Conservation (phyloP, 2,113 vertebrate genomes). For the Acanthisitta chloris region DNA sequence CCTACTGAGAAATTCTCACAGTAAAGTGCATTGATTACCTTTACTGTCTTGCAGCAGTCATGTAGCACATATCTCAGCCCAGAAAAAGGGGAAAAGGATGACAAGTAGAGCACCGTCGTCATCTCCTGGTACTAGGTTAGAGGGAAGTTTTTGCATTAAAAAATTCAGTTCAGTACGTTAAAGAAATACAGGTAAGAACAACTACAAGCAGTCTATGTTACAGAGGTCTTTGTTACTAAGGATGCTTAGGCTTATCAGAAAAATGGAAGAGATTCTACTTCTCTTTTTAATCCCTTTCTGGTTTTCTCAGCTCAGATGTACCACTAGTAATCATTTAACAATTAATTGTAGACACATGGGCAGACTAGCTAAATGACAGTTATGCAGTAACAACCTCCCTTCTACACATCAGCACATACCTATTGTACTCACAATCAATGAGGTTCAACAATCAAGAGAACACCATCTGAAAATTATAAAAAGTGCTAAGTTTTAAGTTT, state of each 20-base stretch:
- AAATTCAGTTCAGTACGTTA: neutral
- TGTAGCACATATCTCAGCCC: neutral
- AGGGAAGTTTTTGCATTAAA: neutral
- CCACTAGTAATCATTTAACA: neutral
- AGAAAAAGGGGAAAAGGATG: neutral
- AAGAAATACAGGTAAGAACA: neutral
- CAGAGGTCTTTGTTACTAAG: neutral
- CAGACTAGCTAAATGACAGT: neutral
- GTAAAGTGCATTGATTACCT: neutral
- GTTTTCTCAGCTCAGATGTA: neutral
- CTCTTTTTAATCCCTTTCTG: neutral
- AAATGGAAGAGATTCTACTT: neutral
- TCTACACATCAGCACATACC: neutral
- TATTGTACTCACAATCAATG: neutral
- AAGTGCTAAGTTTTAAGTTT: neutral
- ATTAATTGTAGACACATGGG: neutral
- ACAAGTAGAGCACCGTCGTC: neutral
- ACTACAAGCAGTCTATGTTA: neutral
- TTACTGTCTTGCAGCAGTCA: neutral
- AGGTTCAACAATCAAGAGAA: neutral
- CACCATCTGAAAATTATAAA: neutral
- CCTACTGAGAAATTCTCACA: neutral
- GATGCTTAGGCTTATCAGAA: neutral
- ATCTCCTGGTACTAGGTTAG: neutral
- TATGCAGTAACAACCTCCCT: neutral